These are phyloP conservation scores for Lacanobia wlatinum DNA, from an alignment of 2,888 invertebrate species.

Conservation along the genomic window DNA sequence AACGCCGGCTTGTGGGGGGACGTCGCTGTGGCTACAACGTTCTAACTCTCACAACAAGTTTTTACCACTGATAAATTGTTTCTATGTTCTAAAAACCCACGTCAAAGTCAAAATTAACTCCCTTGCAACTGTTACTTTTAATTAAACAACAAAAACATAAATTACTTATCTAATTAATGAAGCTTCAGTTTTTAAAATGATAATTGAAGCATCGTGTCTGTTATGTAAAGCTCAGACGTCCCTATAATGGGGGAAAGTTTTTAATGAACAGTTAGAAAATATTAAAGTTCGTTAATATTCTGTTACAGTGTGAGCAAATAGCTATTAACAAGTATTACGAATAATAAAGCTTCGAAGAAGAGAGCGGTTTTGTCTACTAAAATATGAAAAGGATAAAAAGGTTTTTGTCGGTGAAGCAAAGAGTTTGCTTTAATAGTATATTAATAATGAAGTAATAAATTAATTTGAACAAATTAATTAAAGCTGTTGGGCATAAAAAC, in stretches of 20 bases:
- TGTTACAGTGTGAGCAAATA: constrained; percentile 16
- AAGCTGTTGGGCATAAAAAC: not conserved
- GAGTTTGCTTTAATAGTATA: not conserved
- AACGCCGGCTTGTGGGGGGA: constrained; percentile 13
- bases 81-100: constrained; percentile 57
- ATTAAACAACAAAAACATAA: constrained; percentile 63
- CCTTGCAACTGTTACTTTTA: constrained; percentile 58
- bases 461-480: not conserved
- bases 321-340: constrained; percentile 1
- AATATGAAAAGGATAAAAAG: not conserved
- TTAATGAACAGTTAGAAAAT: constrained; percentile 40
- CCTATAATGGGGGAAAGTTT: constrained; percentile 18
- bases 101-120: constrained; percentile 66
- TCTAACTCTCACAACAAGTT: constrained; percentile 62
- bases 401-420: not conserved
- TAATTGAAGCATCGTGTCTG: constrained; percentile 13
- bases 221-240: constrained; percentile 13
- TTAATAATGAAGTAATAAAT: not conserved
- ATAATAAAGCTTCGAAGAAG: constrained; percentile 5
- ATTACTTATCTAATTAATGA: constrained; percentile 34
- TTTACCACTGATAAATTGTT: constrained; percentile 68
- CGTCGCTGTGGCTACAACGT: constrained; percentile 43
- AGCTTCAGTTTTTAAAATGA: constrained; percentile 27
- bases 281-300: constrained; percentile 27
- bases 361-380: constrained; percentile 1